Evolutionary conservation across 2,888 invertebrate genomes (phyloP), one percentile per base, ranked within the genome.

Genomic region (Mimachlamys varia): DNA sequence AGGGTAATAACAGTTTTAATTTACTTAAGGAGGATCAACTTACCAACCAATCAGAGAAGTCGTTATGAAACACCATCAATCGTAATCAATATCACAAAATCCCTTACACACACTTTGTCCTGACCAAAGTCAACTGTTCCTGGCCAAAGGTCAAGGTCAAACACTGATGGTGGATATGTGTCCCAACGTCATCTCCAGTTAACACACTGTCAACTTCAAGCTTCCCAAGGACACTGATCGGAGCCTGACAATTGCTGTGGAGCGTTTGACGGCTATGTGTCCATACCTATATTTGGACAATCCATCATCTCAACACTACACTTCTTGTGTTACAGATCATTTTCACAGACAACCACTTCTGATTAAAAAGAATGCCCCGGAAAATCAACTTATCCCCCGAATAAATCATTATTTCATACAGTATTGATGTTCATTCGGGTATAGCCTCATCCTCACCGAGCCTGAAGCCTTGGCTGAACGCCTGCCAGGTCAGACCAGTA

Each of bases 281-380:
- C 76, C 76, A 76, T 33, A 76, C 27, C 76, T 76, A 76, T 76
- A 27, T 76, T 33, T 12, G 33, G 76, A 27, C 76, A 7, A 76
- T 76, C 76, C 76, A 76, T 76, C 76, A 76, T 76, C 76, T 33
- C 33, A 12, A 10, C 76, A 62, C 62, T n/a, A 22, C n/a, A 27
- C 33, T 76, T 33, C 76, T 33, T 33, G 33, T 33, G 76, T 7
- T 33, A 33, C 17, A 27, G 76, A 76, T 76, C 76, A 76, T 76
- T 76, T 76, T 76, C 76, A 76, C 76, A 76, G 76, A 76, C 33
- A 33, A 76, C 76, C 76, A 76, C 76, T 76, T 76, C 76, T 76
- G 76, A 76, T 76, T 76, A 76, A 76, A 76, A 76, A 76, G 76
- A 76, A 76, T 76, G 76, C 27, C 76, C 76, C 76, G 33, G 76